These are phyloP conservation scores for Micoletzkya japonica DNA, from an alignment of 2,888 invertebrate species.

Conservation along the genomic window DNA sequence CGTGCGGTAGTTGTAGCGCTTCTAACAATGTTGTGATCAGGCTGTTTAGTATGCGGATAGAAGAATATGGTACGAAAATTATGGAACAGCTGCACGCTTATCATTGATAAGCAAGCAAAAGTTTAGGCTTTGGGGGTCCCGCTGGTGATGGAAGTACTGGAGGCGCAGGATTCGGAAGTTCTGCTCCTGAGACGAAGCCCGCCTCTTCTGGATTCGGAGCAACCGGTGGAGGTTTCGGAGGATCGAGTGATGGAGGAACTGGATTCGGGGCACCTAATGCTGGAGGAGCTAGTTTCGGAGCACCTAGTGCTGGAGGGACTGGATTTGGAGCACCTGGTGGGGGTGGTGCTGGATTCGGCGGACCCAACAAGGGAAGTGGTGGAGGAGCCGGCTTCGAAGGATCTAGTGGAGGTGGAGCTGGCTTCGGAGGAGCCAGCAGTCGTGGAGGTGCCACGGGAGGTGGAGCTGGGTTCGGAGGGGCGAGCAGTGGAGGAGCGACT, in stretches of 20 bases:
- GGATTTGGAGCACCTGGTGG: slow-evolving; percentile 16
- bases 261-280: slow-evolving; percentile 11
- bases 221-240: slow-evolving; percentile 29
- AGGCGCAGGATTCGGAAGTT: no score
- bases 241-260: slow-evolving; percentile 26
- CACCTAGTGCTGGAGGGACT: background rate
- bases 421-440: slow-evolving; percentile 3
- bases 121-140: slow-evolving; percentile 19
- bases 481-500: background rate
- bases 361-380: background rate
- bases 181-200: background rate
- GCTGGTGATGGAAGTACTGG: no score
- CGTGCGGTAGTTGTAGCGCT: no score
- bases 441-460: slow-evolving; percentile 19
- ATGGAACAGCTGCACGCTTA: background rate
- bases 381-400: slow-evolving; percentile 11
- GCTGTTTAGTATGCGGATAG: no score
- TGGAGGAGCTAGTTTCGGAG: slow-evolving; percentile 11
- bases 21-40: no score
- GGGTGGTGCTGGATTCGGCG: slow-evolving; percentile 12
- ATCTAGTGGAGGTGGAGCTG: background rate
- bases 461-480: slow-evolving; percentile 31
- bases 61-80: no score
- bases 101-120: background rate
- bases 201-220: background rate